Evolutionary conservation across 2,113 vertebrate species (phyloP).

Genomic region (Melanerpes formicivorus): DNA sequence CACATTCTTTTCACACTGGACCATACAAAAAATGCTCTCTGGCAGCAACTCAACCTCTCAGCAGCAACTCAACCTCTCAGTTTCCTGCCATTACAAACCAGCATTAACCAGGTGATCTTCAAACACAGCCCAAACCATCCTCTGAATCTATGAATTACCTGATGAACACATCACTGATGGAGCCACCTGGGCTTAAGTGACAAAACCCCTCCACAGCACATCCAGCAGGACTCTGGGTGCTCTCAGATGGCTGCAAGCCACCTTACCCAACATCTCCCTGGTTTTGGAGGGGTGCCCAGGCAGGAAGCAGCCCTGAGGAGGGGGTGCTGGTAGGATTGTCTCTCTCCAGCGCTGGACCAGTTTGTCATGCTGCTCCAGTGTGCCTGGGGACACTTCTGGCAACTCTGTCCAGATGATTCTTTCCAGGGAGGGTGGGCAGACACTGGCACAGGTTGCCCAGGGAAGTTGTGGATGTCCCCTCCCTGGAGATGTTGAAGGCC

Average conservation of each 20-base stretch:
- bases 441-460: too few species aligned
- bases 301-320: neutral
- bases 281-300: neutral
- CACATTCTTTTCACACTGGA: fast-evolving
- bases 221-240: neutral
- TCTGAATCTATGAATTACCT: neutral
- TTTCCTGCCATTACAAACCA: neutral
- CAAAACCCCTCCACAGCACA: fast-evolving
- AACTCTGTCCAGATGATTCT: too few species aligned
- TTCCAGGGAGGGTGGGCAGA: neutral
- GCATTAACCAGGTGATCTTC: neutral
- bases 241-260: neutral
- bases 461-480: too few species aligned
- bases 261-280: neutral
- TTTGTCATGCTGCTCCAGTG: fast-evolving
- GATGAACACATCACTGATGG: too few species aligned
- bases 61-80: fast-evolving
- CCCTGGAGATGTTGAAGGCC: too few species aligned
- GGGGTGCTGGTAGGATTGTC: neutral
- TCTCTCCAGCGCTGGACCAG: fast-evolving
- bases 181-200: fast-evolving
- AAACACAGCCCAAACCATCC: too few species aligned
- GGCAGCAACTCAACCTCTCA: neutral
- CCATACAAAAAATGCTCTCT: neutral
- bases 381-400: neutral